Percentiles rank a stretch among this genome's conserved stretches.
phyloP scores from a whole-genome alignment of 2,113 vertebrate genomes.

The Rhinolophus ferrumequinum region DNA sequence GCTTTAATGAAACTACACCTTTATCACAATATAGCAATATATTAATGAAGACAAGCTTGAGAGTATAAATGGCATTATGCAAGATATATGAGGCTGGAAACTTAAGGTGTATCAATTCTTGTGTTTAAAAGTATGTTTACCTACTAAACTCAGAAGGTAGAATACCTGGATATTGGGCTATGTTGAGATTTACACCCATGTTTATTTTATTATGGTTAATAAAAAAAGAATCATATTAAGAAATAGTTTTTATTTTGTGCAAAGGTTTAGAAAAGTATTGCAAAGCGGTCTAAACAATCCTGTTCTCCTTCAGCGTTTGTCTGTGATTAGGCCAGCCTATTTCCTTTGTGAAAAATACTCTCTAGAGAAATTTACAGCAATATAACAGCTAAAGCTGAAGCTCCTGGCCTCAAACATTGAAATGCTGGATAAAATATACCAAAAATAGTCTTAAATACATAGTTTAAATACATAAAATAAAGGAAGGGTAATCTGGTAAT shows the following conservation, averaged over 20 bases:
- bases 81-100: not conserved
- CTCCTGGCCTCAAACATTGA: not conserved
- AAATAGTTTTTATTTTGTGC: not conserved
- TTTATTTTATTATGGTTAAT: constrained; percentile 10
- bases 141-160: not conserved
- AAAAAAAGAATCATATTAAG: not conserved
- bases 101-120: not conserved
- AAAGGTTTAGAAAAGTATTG: not conserved
- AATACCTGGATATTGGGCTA: not conserved
- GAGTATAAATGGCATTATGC: not conserved
- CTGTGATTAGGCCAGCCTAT: not conserved
- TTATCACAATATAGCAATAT: not conserved
- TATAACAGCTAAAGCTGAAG: not conserved
- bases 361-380: not conserved
- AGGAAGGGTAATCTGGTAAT: not conserved
- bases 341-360: not conserved
- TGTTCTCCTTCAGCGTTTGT: not conserved
- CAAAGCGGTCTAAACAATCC: not conserved
- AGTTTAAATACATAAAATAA: not conserved
- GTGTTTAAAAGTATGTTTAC: not conserved
- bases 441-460: not conserved
- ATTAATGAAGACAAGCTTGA: not conserved
- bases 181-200: not conserved
- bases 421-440: not conserved
- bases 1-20: not conserved